Conservation (phyloP, 2,888 invertebrate species). For the Ormyrus labotus region DNA sequence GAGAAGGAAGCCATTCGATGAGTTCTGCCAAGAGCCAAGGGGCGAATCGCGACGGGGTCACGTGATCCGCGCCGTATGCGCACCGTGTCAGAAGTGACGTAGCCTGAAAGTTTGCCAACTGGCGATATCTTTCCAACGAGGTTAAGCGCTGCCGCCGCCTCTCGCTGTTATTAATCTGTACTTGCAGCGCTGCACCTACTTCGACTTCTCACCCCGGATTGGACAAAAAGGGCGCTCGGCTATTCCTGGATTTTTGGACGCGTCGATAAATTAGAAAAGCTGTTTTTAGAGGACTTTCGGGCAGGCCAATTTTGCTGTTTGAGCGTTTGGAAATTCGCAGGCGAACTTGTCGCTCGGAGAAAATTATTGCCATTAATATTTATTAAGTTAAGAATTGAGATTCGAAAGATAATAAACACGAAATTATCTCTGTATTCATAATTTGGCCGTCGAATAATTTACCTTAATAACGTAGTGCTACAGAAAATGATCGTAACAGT, state of each 20-base stretch:
- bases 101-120: constrained; percentile 52
- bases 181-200: constrained; percentile 42
- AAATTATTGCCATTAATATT: constrained; percentile 23
- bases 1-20: constrained; percentile 29
- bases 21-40: constrained; percentile 38
- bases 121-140: constrained; percentile 53
- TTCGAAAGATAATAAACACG: not conserved
- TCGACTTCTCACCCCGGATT: constrained; percentile 52
- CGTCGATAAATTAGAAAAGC: constrained; percentile 11
- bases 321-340: too few species aligned
- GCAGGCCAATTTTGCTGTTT: too few species aligned
- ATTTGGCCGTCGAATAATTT: constrained; percentile 26
- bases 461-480: not conserved
- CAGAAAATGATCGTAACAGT: not conserved
- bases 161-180: constrained; percentile 43
- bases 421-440: not conserved
- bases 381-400: constrained; percentile 2
- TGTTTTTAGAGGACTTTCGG: too few species aligned
- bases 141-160: constrained; percentile 26
- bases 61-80: constrained; percentile 13
- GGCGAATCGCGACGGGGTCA: constrained; percentile 40
- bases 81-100: constrained; percentile 50
- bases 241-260: constrained; percentile 1
- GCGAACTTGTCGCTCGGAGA: too few species aligned
- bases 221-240: not conserved